Base-by-base conservation (phyloP, 2,888 invertebrate genomes). In the Nomada lathburiana region DNA sequence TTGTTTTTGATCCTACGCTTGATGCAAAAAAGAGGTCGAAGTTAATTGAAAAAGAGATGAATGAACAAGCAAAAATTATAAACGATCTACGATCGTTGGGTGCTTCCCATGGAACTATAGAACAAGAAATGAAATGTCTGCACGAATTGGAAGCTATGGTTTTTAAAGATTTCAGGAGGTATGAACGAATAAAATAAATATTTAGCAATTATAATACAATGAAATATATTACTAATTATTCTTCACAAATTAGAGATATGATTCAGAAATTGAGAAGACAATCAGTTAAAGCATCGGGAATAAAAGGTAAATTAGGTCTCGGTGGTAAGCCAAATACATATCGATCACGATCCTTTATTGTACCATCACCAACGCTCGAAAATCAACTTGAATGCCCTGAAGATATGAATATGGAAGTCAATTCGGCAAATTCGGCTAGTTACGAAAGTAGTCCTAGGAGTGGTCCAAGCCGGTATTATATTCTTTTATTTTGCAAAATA, bases 11-110 rank as follows among this genome's bases (percentile, higher is more conserved):
- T 94, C 96, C 96, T 18, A 96, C 96, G 10, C 95, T 97, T 62
- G 97, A 97, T 92, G 96, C 97, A 18, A 96, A 96, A 92, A 97
- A 97, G 91, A 96, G 98, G 20, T 98, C 98, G n/a, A 97, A 98
- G 91, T 95, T 98, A 83, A 98, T 99, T 90, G 99, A 99, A 94
- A 97, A 98, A 92, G 98, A 98, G 94, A 98, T 99, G 98, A 98
- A 98, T 92, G 99, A 99, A 93, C 98, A 99, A 93, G 97, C 98
- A 16, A 98, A 98, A 94, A 97, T 98, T 74, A 98, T 99, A 82
- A 98, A 98, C 93, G 99, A 99, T 94, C 94, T 99, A 86, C 95
- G 97, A 88, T 96, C 97, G 7, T 94, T 98, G 60, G 98, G 98
- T 0, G 98, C 98, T 47, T 97, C 97, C 29, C 97, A 98, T 90